Percentiles rank a stretch among this genome's conserved stretches.
Conservation (phyloP, 2,888 invertebrate species). For the Diaperis boleti region DNA sequence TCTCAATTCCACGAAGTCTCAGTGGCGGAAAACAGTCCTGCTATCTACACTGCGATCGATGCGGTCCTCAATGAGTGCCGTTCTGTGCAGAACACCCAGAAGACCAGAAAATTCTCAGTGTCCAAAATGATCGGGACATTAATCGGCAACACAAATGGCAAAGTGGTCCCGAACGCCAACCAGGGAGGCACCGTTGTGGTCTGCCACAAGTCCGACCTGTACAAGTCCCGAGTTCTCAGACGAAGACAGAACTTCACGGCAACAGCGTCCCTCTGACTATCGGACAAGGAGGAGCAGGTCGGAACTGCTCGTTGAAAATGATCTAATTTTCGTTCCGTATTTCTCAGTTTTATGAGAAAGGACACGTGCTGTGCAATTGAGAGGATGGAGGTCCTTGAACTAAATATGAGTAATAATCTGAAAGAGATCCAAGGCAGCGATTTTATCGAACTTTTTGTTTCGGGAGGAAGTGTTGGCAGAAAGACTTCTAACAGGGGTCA, state of each 20-base stretch:
- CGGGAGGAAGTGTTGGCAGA: conserved; percentile 24
- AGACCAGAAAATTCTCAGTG: conserved; percentile 80
- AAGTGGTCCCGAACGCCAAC: conserved; percentile 61
- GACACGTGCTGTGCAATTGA: conserved; percentile 17
- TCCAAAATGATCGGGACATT: conserved; percentile 84
- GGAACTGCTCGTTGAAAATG: conserved; percentile 54
- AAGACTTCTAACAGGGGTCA: conserved; percentile 30
- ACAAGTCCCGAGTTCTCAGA: conserved; percentile 70
- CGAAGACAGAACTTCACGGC: conserved; percentile 72
- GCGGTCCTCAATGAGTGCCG: conserved; percentile 76
- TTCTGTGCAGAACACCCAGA: conserved; percentile 63
- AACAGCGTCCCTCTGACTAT: conserved; percentile 78
- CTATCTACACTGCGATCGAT: conserved; percentile 81
- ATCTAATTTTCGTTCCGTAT: conserved; percentile 30
- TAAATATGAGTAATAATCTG: conserved; percentile 30
- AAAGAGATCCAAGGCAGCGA: conserved; percentile 17
- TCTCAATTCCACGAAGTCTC: conserved; percentile 86
- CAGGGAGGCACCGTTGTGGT: conserved; percentile 72
- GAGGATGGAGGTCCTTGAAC: conserved; percentile 16
- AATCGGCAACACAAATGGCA: conserved; percentile 70
- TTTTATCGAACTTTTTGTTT: conserved; percentile 10
- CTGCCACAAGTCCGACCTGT: conserved; percentile 72
- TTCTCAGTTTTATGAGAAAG: conserved; percentile 63
- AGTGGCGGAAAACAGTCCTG: conserved; percentile 82
- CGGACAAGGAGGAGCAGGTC: conserved; percentile 59